Evolutionary conservation across 2,888 invertebrate species (phyloP).

Genomic region (Mechanitis mazaeus): DNA sequence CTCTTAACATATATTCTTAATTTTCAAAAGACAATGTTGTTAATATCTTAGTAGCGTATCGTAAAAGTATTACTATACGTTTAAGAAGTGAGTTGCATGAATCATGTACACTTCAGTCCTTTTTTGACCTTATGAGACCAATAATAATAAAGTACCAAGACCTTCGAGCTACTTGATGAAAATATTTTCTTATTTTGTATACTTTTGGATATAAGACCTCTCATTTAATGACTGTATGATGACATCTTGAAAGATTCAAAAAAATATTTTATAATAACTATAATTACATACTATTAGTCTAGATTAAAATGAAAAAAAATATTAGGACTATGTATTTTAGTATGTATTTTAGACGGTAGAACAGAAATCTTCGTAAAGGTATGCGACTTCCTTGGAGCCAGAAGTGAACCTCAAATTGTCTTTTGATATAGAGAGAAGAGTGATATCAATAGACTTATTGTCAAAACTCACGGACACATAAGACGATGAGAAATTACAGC

Average conservation of each 20-base stretch:
- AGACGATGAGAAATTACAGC: conserved; percentile 35
- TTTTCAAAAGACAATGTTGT: neutral
- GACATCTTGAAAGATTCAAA: neutral
- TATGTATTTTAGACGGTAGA: conserved; percentile 36
- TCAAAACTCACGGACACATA: conserved; percentile 33
- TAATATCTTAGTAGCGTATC: conserved; percentile 5
- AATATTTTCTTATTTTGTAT: neutral
- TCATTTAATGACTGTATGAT: neutral
- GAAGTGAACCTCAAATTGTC: conserved; percentile 23
- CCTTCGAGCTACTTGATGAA: neutral
- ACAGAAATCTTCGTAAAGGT: conserved; percentile 47
- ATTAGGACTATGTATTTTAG: too few relatives aligned
- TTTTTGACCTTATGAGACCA: conserved; percentile 7
- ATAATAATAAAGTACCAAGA: conserved; percentile 5
- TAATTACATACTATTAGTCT: too few relatives aligned
- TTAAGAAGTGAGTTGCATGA: conserved; percentile 9
- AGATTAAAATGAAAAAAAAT: too few relatives aligned
- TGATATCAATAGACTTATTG: conserved; percentile 35
- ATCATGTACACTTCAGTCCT: conserved; percentile 18
- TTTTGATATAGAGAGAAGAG: conserved; percentile 22
- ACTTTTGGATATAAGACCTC: neutral
- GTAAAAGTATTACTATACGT: conserved; percentile 9
- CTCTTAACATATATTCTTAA: conserved; percentile 5
- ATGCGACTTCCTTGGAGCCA: conserved; percentile 49
- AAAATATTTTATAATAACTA: too few relatives aligned